Percentiles rank a stretch among this genome's conserved stretches.
These are phyloP conservation scores for Acleris laterana DNA, from an alignment of 2,888 invertebrate species.

Conservation along the genomic window DNA sequence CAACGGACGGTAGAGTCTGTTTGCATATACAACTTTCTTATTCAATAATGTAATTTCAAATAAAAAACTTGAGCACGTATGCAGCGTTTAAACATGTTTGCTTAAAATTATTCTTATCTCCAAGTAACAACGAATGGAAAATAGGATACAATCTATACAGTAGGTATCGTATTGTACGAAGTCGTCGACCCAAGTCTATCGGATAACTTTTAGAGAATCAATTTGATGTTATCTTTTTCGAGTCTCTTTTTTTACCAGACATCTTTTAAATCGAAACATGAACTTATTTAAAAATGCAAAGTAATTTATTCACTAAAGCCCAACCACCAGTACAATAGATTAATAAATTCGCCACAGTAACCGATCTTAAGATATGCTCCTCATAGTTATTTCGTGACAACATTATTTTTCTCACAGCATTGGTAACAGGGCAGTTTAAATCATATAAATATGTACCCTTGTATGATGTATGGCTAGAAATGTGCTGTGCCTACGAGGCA, in stretches of 20 bases:
- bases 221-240: slow-evolving; percentile 28
- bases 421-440: neutral
- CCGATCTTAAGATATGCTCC: neutral
- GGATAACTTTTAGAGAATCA: slow-evolving; percentile 17
- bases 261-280: too few species aligned
- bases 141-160: slow-evolving; percentile 7
- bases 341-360: too few species aligned
- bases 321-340: too few species aligned
- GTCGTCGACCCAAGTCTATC: slow-evolving; percentile 22
- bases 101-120: neutral
- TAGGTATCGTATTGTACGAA: slow-evolving; percentile 3
- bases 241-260: slow-evolving; percentile 10
- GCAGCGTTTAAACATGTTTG: too few species aligned
- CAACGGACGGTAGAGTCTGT: too few species aligned
- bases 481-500: slow-evolving; percentile 15
- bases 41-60: too few species aligned
- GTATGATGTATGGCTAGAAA: slow-evolving; percentile 20
- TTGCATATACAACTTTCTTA: too few species aligned
- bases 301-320: too few species aligned
- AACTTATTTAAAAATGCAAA: too few species aligned
- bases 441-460: slow-evolving; percentile 32
- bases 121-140: neutral
- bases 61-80: too few species aligned
- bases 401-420: neutral
- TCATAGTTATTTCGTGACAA: neutral